Conservation (phyloP, 2,113 vertebrate species). For the Melanerpes aurifrons region DNA sequence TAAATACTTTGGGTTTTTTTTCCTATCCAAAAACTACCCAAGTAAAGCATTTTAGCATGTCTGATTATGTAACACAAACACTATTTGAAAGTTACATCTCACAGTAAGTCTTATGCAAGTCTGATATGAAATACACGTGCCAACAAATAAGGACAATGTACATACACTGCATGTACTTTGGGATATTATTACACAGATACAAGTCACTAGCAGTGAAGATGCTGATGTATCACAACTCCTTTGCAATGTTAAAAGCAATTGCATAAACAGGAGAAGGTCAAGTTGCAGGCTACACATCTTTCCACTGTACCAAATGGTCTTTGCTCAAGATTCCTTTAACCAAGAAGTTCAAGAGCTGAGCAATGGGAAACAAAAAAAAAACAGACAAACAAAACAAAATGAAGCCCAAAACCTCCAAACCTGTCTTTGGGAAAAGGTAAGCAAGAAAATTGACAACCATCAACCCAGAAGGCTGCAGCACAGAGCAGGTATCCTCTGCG, state of each 20-base stretch:
- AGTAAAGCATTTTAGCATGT: background rate
- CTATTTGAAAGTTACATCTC: background rate
- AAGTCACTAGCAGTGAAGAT: background rate
- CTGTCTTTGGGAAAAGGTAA: background rate
- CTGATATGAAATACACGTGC: background rate
- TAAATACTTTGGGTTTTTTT: background rate
- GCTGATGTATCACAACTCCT: background rate
- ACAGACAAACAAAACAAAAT: too few species aligned
- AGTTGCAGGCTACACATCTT: background rate
- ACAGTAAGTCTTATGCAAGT: background rate
- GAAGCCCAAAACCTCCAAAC: too few species aligned
- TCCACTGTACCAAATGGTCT: background rate
- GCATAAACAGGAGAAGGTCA: background rate
- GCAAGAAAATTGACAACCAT: background rate
- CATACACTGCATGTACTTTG: rapidly evolving
- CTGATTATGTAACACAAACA: background rate
- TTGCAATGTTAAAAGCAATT: background rate
- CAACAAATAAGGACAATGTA: background rate
- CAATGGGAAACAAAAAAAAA: background rate
- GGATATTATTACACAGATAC: rapidly evolving
- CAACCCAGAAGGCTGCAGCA: background rate
- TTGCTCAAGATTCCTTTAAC: background rate
- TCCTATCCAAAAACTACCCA: background rate
- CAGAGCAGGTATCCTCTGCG: background rate
- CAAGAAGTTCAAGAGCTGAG: background rate